Percentiles rank a stretch among this genome's conserved stretches.
These are phyloP conservation scores for Heliothis virescens DNA, from an alignment of 1,140 invertebrate species.

Conservation along the genomic window DNA sequence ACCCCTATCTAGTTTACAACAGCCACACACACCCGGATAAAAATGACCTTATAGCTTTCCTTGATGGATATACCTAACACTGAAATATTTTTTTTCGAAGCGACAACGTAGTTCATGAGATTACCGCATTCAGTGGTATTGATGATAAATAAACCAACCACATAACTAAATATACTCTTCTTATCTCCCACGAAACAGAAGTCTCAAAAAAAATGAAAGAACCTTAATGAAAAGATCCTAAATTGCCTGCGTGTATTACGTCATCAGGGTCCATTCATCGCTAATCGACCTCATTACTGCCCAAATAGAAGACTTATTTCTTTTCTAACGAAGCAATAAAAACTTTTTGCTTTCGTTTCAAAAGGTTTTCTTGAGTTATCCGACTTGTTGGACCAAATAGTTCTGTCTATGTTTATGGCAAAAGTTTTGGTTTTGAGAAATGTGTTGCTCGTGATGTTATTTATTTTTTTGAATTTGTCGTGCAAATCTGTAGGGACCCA, in stretches of 20 bases:
- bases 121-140: too few species aligned
- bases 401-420: neutral
- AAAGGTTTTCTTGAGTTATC: neutral
- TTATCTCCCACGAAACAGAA: neutral
- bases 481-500: neutral
- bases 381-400: neutral
- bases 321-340: neutral
- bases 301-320: conserved; percentile 8
- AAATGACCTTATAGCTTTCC: too few species aligned
- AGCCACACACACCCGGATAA: too few species aligned
- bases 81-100: too few species aligned
- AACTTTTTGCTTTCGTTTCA: neutral
- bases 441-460: neutral
- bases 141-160: too few species aligned
- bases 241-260: neutral
- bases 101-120: too few species aligned
- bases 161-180: too few species aligned
- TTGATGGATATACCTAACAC: too few species aligned
- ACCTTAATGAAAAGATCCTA: neutral
- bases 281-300: conserved; percentile 2
- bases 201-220: neutral
- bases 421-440: neutral
- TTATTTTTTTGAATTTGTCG: neutral
- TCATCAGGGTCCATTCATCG: conserved; percentile 16
- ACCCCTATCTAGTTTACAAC: too few species aligned